Evolutionary conservation across 2,797 vertebrate genomes (phyloP), one percentile per base, ranked within the genome.

Genomic region (Rhadinocentrus ornatus): DNA sequence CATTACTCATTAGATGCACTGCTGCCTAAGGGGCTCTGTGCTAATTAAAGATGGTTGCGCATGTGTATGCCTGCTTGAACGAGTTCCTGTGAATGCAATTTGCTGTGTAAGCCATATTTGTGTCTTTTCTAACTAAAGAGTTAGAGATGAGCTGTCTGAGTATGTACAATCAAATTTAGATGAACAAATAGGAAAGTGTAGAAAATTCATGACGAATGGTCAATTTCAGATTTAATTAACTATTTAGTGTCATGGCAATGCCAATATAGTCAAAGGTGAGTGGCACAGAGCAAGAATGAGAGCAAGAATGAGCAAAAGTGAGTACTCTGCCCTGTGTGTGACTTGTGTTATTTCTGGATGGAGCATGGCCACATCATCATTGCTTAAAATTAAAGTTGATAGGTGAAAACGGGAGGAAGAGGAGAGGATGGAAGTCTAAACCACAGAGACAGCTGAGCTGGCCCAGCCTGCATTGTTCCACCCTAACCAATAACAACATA

Each of bases 291-390:
- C 48, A n/a, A 57, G n/a, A 11, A 39, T 64, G 41, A 62, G 46
- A 53, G 24, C 48, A n/a, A 57, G n/a, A 11, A 52, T 64, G 41
- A 62, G 46, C 46, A 61, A 63, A 58, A 80, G 53, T 29, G 15
- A 79, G 22, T 24, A 15, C 31, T 24, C 48, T 84, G 78, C 39
- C 85, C 82, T 80, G 62, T 68, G 59, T 20, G 8, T 81, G 85
- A 88, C 91, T 78, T 20, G 22, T 74, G 64, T 75, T 86, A 84
- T 88, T 87, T 85, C 74, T 83, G 81, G 69, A 86, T 26, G 57
- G 75, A 66, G 67, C 55, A 2, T 0, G n/a, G 76, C 86, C 89
- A 85, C 81, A 88, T 87, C 69, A 88, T 80, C 67, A 53, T 65
- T 16, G 73, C 68, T 48, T 70, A 75, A 75, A 62, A 73, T 75